Evolutionary conservation across 2,888 invertebrate genomes (phyloP).

Genomic region (Leucozona laternaria): DNA sequence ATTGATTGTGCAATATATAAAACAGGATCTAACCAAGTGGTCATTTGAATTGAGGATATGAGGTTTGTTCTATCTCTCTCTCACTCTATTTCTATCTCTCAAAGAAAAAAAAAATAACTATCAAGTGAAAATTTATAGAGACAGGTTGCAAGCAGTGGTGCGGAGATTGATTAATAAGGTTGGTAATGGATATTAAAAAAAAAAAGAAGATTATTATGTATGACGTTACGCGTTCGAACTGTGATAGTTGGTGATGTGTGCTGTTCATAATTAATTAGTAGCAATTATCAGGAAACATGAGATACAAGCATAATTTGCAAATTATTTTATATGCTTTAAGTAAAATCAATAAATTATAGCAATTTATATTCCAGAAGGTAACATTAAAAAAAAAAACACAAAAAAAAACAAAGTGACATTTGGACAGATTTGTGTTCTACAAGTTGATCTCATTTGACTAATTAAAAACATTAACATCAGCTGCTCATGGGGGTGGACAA

Average conservation of each 20-base stretch:
- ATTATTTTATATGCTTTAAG: not conserved
- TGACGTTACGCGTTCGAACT: not conserved
- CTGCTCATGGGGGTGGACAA: not conserved
- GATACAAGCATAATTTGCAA: not conserved
- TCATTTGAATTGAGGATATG: slow-evolving; percentile 37
- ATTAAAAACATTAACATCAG: not conserved
- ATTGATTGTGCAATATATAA: slow-evolving; percentile 65
- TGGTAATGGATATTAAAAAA: slow-evolving; percentile 60
- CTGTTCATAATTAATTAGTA: slow-evolving; percentile 27
- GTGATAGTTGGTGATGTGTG: not conserved
- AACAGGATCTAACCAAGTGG: slow-evolving; percentile 66
- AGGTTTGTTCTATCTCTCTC: not conserved
- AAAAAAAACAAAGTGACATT: slow-evolving; percentile 4
- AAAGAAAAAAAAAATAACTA: not conserved
- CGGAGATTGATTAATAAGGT: slow-evolving; percentile 61
- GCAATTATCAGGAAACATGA: slow-evolving; percentile 13
- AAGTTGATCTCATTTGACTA: not conserved
- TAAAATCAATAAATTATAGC: not conserved
- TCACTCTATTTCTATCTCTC: not conserved
- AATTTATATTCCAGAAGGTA: not conserved
- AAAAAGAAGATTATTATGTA: not conserved
- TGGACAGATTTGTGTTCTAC: not conserved
- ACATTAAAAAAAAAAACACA: not conserved
- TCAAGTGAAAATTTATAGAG: slow-evolving; percentile 31
- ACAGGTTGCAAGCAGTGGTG: slow-evolving; percentile 58